Evolutionary conservation across 2,888 invertebrate species (phyloP), one percentile per base, ranked within the genome.

Genomic region (Malachius bipustulatus): DNA sequence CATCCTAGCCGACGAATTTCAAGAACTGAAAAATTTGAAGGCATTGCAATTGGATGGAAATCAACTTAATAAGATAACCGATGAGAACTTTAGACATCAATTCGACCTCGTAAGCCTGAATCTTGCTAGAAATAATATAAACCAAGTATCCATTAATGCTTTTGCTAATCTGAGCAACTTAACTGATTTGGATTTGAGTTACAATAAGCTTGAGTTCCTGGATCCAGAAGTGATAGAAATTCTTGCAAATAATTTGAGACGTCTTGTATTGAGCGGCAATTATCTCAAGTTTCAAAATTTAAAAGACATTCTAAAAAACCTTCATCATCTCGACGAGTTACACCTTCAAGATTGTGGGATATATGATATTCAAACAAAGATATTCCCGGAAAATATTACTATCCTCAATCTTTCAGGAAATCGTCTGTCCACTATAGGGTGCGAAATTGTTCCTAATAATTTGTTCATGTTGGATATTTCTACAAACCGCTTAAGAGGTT

Each of bases 31-130:
- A 48, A 71, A 70, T 42, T 59, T 83, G 26, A 71, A 67, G 52
- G 70, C 64, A 46, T 62, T 82, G 28, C 69, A 70, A 47, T 62
- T 85, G 41, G 82, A 84, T 48, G 80, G 82, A 8, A 85, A 85
- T 64, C 77, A 76, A 52, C 58, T 85, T 45, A 73, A 77, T 2
- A 73, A 75, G 19, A 67, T 82, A 34, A 71, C 77, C 28, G 77
- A 77, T 57, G 64, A 73, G 47, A 71, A 76, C 48, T 82, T 82
- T 48, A 59, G 64, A 6, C 62, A 64, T 40, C 71, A 72, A 47
- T 53, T 55, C n/a, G 61, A 69, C 36, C 57, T 80, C 37, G 65
- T 63, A 39, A 59, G 59, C 39, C 59, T 80, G 32, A 64, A 71
- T 48, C 63, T 85, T 41, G 73, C 78, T 27, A 70, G 73, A 51